Conservation (phyloP, 92 coral and sea anemone species). For the Montipora capitata region DNA sequence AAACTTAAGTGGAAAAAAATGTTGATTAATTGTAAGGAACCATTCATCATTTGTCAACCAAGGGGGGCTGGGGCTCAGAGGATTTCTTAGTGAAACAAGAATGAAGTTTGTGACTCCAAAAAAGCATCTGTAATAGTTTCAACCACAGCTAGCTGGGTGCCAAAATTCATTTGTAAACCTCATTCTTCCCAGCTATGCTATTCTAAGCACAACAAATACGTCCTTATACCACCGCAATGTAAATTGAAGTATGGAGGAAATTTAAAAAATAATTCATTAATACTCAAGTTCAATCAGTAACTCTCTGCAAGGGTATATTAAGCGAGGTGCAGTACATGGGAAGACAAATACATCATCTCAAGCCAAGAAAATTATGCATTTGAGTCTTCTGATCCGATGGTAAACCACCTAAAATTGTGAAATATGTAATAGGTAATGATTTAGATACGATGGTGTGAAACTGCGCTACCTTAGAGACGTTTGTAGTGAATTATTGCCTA, state of each 20-base stretch:
- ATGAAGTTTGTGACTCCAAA: not conserved
- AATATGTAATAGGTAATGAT: too few relatives aligned
- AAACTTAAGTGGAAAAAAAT: not conserved
- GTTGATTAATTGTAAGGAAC: not conserved
- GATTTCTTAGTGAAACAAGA: not conserved
- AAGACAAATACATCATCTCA: not conserved
- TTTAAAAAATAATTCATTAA: too few relatives aligned
- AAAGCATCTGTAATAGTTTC: not conserved
- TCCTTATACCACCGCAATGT: not conserved
- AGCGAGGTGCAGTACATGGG: not conserved
- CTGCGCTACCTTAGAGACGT: too few relatives aligned
- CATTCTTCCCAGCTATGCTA: not conserved
- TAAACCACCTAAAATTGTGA: too few relatives aligned
- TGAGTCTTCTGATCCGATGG: too few relatives aligned
- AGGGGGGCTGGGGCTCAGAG: not conserved
- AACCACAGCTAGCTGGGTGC: not conserved
- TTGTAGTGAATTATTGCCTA: not conserved
- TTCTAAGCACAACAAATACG: not conserved
- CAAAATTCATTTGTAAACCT: not conserved
- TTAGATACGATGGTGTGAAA: too few relatives aligned
- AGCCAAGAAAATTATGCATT: not conserved
- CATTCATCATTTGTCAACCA: not conserved
- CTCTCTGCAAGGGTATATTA: not conserved
- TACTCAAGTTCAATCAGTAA: not conserved
- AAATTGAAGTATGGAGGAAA: not conserved